Conservation (phyloP, 2,888 invertebrate genomes). For the Orthonychiurus folsomi region DNA sequence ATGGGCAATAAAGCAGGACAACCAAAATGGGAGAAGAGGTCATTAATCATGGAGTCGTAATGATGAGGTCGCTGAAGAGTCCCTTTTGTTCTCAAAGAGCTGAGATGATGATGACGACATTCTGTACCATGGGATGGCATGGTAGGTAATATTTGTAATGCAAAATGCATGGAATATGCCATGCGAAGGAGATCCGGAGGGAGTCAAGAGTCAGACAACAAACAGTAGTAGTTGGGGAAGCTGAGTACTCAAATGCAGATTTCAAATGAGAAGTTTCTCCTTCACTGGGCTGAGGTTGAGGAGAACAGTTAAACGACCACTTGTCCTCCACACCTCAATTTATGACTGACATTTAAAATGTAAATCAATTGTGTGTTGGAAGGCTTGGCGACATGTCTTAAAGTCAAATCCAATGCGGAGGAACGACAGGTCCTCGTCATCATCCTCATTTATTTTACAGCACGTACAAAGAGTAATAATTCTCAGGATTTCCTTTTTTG, state of each 20-base stretch:
- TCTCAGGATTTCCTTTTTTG: too few species aligned
- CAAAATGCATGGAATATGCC: background rate
- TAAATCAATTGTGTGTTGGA: background rate
- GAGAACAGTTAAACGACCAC: background rate
- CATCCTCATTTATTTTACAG: background rate
- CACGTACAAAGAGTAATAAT: too few species aligned
- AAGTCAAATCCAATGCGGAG: too few species aligned
- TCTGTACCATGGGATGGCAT: background rate
- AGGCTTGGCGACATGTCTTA: too few species aligned
- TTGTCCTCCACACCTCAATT: conserved; percentile 1
- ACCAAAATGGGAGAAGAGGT: conserved; percentile 1
- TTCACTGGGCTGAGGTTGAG: background rate
- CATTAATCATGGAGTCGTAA: conserved; percentile 8
- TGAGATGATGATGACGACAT: background rate
- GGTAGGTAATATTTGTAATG: background rate
- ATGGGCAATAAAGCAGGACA: conserved; percentile 1
- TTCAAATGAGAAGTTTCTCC: background rate
- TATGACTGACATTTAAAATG: conserved; percentile 1
- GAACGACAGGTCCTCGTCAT: too few species aligned
- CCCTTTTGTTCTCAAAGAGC: background rate
- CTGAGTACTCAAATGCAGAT: too few species aligned
- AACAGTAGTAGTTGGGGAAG: background rate
- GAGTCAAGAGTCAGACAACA: too few species aligned
- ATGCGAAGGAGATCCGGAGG: too few species aligned
- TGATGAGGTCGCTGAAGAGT: conserved; percentile 7